Evolutionary conservation across 2,888 invertebrate genomes (phyloP), one percentile per base, ranked within the genome.

Genomic region (Flexamia atlantica): DNA sequence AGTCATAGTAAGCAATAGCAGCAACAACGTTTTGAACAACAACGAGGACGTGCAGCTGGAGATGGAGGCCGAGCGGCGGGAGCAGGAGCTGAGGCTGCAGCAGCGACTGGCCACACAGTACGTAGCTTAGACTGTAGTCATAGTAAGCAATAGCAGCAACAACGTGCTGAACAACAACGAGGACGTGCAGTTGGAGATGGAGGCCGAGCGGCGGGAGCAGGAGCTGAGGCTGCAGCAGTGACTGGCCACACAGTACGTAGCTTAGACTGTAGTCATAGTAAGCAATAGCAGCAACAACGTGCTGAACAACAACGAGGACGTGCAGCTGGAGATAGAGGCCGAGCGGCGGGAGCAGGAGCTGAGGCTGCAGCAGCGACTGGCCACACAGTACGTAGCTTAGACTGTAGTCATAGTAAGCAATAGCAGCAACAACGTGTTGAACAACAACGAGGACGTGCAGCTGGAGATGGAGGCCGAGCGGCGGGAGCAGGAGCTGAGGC

Each of bases 271-370:
- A 36, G 36, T 17, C 9, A 9, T 36, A 36, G 36, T 7, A n/a
- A n/a, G 9, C 36, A 7, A 4, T 9, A 36, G 9, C 36, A 36
- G 36, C 36, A 36, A 7, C 36, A 36, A 9, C 9, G 4, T 36
- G 5, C 36, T 36, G 5, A 36, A 36, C 36, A 36, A 9, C 36
- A 36, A 36, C 36, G 36, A 36, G 4, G 95, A 92, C 92, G 91
- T 96, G 88, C 94, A 95, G 89, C 93, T 95, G 85, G 96, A 96
- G 85, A 96, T 96, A 87, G 96, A 96, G 88, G 95, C 94, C 86
- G 96, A 96, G 90, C 92, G 95, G 83, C 94, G 93, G 85, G 95
- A 95, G 87, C 92, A 93, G 86, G 90, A 90, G 87, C 89, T 90
- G 87, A 20, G 85, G 17, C 42, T 87, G 17, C 85, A 85, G 53